Percentiles rank a stretch among this genome's conserved stretches.
These are phyloP conservation scores for Eurytoma californica DNA, from an alignment of 2,888 invertebrate genomes.

Conservation along the genomic window DNA sequence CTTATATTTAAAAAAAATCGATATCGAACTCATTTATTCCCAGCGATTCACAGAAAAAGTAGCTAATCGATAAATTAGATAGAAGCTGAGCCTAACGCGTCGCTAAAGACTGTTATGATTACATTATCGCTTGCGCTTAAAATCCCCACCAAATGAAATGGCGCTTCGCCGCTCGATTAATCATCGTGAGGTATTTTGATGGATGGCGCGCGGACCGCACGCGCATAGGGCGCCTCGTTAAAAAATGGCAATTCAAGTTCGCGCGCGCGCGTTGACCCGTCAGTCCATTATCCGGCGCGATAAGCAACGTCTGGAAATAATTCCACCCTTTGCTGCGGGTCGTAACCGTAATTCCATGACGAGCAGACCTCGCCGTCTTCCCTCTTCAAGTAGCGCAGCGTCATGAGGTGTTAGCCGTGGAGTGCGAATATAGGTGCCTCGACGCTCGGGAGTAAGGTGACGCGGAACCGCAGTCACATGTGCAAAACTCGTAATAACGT, in stretches of 20 bases:
- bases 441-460: too few species aligned
- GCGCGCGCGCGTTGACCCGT: background rate
- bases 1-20: too few species aligned
- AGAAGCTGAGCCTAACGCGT: background rate
- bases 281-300: background rate
- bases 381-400: background rate
- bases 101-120: background rate
- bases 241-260: background rate
- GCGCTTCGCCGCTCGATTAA: background rate
- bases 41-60: too few species aligned
- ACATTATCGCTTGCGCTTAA: background rate
- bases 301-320: background rate
- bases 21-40: too few species aligned
- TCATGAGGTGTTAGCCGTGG: background rate
- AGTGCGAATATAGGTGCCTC: background rate
- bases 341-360: too few species aligned
- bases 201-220: background rate
- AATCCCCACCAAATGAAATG: background rate
- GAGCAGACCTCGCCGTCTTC: too few species aligned
- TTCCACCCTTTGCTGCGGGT: too few species aligned
- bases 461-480: background rate
- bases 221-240: background rate
- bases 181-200: background rate
- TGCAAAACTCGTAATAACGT: conserved; percentile 6
- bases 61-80: background rate